Base-by-base conservation (phyloP, 2,797 vertebrate genomes). In the Catamblyrhynchus diadema region DNA sequence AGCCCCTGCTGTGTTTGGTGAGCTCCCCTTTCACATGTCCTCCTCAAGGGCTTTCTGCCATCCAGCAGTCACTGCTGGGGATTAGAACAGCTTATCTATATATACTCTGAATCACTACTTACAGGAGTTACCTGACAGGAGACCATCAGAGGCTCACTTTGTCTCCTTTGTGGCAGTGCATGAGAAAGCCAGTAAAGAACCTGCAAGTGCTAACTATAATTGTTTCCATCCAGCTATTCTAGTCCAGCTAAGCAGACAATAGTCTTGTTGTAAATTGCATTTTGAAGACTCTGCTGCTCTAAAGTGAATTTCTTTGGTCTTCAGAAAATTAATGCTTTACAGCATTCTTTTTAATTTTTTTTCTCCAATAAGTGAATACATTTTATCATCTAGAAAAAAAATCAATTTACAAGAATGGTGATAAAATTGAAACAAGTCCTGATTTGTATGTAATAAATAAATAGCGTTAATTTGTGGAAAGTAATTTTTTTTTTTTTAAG, bases 41-140 rank as follows among this genome's bases (percentile, higher is more conserved):
- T 67, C 14, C 20, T 67, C 24, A 12, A 0, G 0, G 57, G 57
- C 30, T 86, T 57, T 62, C 78, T 93, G 47, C 54, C n/a, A 69
- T 15, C 0, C 3, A 65, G 33, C 37, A 0, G 1, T 19, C 41
- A 70, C 59, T 90, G 41, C 60, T 2, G 2, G 16, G 33, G 4
- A 3, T 33, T 62, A 56, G n/a, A 30, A 33, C 30, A 39, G 28
- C 2, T 80, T 54, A 9, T n/a, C 7, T 30, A 11, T 25, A 5
- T 14, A 14, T 14, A 11, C 18, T 17, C 39, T 59, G 25, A 12
- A 14, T 19, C 20, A 15, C 17, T 30, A 7, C 35, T 69, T 37
- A 51, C 56, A 39, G 75, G 33, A 70, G 28, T 37, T 47, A 69
- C 11, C 23, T 2, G 5, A 21, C 1, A 2, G 39, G n/a, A 56